Base-by-base conservation (phyloP, 1,140 invertebrate species). In the Varroa destructor region DNA sequence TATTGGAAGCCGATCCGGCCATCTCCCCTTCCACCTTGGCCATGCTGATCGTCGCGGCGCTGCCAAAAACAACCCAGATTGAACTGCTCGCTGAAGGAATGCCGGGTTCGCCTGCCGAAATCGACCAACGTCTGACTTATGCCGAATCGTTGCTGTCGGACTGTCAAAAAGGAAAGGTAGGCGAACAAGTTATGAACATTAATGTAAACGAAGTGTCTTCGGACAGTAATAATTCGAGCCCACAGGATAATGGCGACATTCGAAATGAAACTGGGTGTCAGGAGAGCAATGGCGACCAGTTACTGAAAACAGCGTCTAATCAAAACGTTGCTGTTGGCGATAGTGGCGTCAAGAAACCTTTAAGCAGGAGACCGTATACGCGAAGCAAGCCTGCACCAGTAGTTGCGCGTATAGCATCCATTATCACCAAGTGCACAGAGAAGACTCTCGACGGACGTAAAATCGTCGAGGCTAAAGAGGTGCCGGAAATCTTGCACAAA, bases 401-500 rank as follows among this genome's bases (percentile, higher is more conserved):
- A 3, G 36, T 67, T 25, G 61, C 61, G 61, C 40, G 61, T 12
- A 67, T 67, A 12, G 40, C 61, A 5, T 14, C 61, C 1, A 67
- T 67, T 46, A 67, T 67, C 61, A 67, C 61, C 3, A 67, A 67
- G 40, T 67, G 61, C 37, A 67, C 61, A 12, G 61, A 67, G 61
- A 67, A 67, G 36, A 67, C 61, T 8, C 61, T 67, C 61, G 61
- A 67, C 37, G 61, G 61, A 67, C 40, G 61, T 12, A 67, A 67
- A 46, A 67, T 67, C 61, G 37, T 67, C 61, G 12, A 43, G 40
- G 14, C 61, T 2, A 67, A 67, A 40, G 61, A 67, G 8, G 61
- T 67, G 10, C 61, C 14, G 40, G 14, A 67, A n/a, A 67, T 67
- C 40, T 37, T 67, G 12, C 37, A 40, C 12, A 67, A 67, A 8